Base-by-base conservation (phyloP, 1,140 invertebrate genomes). In the Ooceraea biroi region DNA sequence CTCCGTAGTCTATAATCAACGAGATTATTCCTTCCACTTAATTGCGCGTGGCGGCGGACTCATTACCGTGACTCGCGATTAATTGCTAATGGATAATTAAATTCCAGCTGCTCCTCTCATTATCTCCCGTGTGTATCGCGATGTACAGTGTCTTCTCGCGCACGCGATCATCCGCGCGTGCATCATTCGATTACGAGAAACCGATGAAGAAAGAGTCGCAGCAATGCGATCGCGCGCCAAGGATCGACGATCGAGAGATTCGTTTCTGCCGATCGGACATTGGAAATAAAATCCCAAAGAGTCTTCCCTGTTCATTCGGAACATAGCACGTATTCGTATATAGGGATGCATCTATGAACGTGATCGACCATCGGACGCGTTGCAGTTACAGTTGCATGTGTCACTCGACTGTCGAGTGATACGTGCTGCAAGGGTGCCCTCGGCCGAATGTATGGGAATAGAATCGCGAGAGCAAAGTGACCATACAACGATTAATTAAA, bases 401-500 rank as follows among this genome's bases (percentile, higher is more conserved):
- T 80, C 65, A 80, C 36, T 80, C 50, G 55, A 65, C 76, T 71
- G 65, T 80, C 76, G 65, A 80, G 22, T 17, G 17, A 17, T 80
- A 76, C 73, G 82, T 83, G 66, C 76, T 36, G 36, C 36, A 7
- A 7, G 36, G 36, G 48, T 25, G 57, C 50, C 36, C 50, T 12
- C 10, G n/a, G n/a, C n/a, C n/a, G 44, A 17, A 60, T 27, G 44
- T 36, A 48, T 17, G n/a, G 52, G 52, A 19, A 55, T 44, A 83
- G 90, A 91, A 90, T 89, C 88, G 68, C 82, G 72, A 85, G 82
- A 85, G 82, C 82, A 84, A 89, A 87, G 89, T 66, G 25, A 83
- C 78, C 63, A 30, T 27, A 60, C 82, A 88, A 89, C 90, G 89
- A 91, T 69, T 89, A 90, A 91, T 91, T 85, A 90, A 91, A 91